Conservation (phyloP, 2,888 invertebrate genomes). For the Bruchidius siliquastri region DNA sequence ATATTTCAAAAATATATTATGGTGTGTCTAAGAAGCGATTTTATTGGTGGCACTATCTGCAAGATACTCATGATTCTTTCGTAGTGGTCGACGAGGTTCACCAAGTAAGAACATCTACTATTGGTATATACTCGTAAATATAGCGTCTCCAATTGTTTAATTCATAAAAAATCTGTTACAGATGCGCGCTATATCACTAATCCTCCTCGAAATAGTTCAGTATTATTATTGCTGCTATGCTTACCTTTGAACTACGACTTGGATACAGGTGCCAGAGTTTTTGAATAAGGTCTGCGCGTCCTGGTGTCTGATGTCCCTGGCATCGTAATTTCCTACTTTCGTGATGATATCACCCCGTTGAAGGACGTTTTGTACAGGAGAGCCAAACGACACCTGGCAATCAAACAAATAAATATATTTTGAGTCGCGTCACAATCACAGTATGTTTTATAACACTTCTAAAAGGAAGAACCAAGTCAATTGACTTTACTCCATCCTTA, state of each 20-base stretch:
- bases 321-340: constrained; percentile 86
- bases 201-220: neutral
- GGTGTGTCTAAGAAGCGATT: too few species aligned
- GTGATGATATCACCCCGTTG: constrained; percentile 86
- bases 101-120: too few species aligned
- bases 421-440: too few species aligned
- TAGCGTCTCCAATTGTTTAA: neutral
- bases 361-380: constrained; percentile 79
- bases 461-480: too few species aligned
- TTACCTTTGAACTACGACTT: constrained; percentile 79
- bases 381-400: constrained; percentile 77
- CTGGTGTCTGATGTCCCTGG: constrained; percentile 80
- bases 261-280: constrained; percentile 74
- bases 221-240: constrained; percentile 9
- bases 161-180: neutral
- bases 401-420: neutral
- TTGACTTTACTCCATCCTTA: too few species aligned
- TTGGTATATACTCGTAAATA: too few species aligned
- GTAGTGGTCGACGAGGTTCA: too few species aligned
- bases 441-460: too few species aligned
- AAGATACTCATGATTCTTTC: too few species aligned
- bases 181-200: neutral
- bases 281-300: constrained; percentile 86
- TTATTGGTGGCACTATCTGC: too few species aligned
- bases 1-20: too few species aligned